Percentiles rank a stretch among this genome's conserved stretches.
phyloP scores from a whole-genome alignment of 2,113 vertebrate species.

The Neotoma lepida region DNA sequence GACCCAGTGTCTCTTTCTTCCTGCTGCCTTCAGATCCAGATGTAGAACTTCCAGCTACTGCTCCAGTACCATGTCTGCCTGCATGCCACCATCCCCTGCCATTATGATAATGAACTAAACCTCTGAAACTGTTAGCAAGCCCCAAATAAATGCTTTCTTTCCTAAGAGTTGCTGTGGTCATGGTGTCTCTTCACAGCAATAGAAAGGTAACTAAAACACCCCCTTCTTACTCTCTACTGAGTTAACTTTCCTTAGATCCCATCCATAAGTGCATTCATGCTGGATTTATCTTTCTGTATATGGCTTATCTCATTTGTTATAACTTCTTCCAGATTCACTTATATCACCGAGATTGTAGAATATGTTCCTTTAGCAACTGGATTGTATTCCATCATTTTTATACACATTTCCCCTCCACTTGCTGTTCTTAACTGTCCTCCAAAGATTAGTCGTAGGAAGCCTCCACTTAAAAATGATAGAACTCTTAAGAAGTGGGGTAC shows the following conservation, averaged over 20 bases:
- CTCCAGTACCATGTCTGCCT: background rate
- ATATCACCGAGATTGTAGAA: background rate
- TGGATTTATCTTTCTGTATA: background rate
- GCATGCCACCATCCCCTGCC: too few relatives aligned
- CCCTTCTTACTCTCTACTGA: background rate
- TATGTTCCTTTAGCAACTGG: background rate
- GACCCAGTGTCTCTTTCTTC: background rate
- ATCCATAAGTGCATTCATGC: background rate
- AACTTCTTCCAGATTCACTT: background rate
- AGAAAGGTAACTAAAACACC: background rate
- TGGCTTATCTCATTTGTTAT: background rate
- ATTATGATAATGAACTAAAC: too few relatives aligned
- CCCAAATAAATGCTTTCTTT: background rate
- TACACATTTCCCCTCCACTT: background rate
- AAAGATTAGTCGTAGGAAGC: background rate
- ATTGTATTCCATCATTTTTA: background rate
- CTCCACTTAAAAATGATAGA: background rate
- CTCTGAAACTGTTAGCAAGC: too few relatives aligned
- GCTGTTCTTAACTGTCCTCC: background rate
- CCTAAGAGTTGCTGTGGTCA: background rate
- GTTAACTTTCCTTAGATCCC: background rate
- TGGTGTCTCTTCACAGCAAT: background rate
- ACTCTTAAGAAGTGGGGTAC: background rate
- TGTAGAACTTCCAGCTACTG: background rate
- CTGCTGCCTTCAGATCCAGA: background rate